A percentile compares a stretch with the other conserved stretches of the same genome.
phyloP scores from a whole-genome alignment of 2,888 invertebrate genomes.

The Julus scandinavius region DNA sequence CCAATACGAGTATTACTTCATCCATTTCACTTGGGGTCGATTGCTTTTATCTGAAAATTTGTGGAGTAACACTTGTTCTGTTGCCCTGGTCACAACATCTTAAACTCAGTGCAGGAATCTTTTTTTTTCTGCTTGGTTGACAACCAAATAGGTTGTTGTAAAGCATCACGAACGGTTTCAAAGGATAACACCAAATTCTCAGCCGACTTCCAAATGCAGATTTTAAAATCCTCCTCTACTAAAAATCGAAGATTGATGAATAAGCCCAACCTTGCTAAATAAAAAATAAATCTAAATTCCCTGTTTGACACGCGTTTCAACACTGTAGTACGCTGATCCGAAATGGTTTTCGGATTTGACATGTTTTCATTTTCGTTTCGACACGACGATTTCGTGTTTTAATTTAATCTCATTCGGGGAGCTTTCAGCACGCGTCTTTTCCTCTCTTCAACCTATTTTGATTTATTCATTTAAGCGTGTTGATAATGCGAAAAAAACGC shows the following conservation, averaged over 20 bases:
- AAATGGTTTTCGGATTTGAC: constrained; percentile 29
- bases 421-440: background rate
- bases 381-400: constrained; percentile 3
- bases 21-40: too few relatives aligned
- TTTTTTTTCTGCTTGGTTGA: too few relatives aligned
- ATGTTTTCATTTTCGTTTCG: constrained; percentile 3
- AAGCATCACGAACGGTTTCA: too few relatives aligned
- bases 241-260: constrained; percentile 13
- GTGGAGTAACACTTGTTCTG: too few relatives aligned
- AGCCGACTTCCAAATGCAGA: background rate
- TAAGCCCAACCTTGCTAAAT: background rate
- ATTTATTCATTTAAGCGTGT: constrained; percentile 36
- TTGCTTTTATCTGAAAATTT: too few relatives aligned
- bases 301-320: background rate
- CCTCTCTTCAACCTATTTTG: background rate
- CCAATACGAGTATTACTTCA: too few relatives aligned
- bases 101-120: too few relatives aligned
- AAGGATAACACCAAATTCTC: background rate
- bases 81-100: too few relatives aligned
- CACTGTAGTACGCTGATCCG: background rate
- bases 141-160: too few relatives aligned
- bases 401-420: background rate
- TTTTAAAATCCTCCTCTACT: background rate
- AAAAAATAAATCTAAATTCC: background rate
- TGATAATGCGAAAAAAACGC: constrained; percentile 15